These are phyloP conservation scores for Listrodromus nycthemerus DNA, from an alignment of 2,888 invertebrate genomes.

Conservation along the genomic window DNA sequence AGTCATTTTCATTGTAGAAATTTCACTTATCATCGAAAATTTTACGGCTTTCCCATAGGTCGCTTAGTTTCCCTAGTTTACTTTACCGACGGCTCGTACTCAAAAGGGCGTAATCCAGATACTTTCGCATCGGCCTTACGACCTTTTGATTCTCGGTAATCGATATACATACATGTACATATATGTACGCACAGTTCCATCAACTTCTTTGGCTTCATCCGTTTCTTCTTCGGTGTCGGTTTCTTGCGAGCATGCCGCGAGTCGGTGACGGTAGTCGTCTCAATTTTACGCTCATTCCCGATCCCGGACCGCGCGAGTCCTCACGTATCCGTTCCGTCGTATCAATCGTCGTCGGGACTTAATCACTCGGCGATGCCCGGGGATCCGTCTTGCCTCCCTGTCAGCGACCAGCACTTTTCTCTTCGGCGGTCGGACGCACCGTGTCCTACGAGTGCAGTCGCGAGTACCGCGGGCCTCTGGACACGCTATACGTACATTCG, in stretches of 20 bases:
- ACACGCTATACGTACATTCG: conserved; percentile 10
- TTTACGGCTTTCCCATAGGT: too few species aligned
- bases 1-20: not conserved
- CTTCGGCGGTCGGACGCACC: conserved; percentile 35
- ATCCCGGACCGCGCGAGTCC: conserved; percentile 20
- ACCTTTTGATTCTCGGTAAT: too few species aligned
- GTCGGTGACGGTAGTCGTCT: conserved; percentile 62
- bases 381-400: conserved; percentile 44
- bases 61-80: too few species aligned
- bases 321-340: conserved; percentile 55
- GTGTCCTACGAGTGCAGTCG: conserved; percentile 2
- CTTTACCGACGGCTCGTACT: too few species aligned
- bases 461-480: not conserved
- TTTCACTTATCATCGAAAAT: too few species aligned
- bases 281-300: conserved; percentile 65
- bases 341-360: conserved; percentile 67
- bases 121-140: too few species aligned
- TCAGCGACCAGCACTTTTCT: conserved; percentile 64
- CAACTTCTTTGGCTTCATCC: conserved; percentile 27
- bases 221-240: conserved; percentile 34
- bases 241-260: conserved; percentile 57
- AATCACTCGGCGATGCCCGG: conserved; percentile 47
- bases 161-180: conserved; percentile 18
- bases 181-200: conserved; percentile 14
- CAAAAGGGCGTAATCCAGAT: too few species aligned